A percentile compares a stretch with the other conserved stretches of the same genome.
phyloP scores from a whole-genome alignment of 2,888 invertebrate species.

The Cecidostiba fungosa region DNA sequence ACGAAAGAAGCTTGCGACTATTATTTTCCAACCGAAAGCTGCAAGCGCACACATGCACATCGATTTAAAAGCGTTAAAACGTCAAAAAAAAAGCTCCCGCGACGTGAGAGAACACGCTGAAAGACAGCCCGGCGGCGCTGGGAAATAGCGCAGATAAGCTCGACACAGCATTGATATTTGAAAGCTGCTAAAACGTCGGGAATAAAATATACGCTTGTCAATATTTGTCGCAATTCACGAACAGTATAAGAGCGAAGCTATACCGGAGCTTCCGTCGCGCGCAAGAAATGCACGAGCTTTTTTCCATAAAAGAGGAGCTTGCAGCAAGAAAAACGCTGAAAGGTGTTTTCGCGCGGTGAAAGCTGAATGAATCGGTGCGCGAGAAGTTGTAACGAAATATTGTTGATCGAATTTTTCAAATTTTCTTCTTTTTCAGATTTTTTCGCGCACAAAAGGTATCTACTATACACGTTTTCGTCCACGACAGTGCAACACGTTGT shows the following conservation, averaged over 20 bases:
- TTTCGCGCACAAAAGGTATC: too few relatives aligned
- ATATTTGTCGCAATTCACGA: conserved; percentile 18
- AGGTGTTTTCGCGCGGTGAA: background rate
- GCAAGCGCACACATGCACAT: background rate
- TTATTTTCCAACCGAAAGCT: background rate
- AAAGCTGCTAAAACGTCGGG: conserved; percentile 12
- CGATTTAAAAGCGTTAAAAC: background rate
- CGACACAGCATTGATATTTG: conserved; percentile 25
- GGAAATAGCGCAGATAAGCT: background rate
- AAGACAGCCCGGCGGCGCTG: background rate
- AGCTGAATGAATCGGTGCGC: background rate
- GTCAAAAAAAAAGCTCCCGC: background rate
- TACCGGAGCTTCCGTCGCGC: background rate
- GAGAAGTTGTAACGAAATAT: background rate
- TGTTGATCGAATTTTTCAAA: background rate
- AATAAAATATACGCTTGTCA: conserved; percentile 44
- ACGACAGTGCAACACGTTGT: too few relatives aligned
- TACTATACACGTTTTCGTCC: too few relatives aligned
- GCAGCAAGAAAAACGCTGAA: background rate
- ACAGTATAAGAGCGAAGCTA: background rate
- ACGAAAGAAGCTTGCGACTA: background rate
- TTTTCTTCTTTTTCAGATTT: background rate
- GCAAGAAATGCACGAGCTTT: background rate
- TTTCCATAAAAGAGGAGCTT: conserved; percentile 14
- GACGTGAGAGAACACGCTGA: background rate